Percentiles rank a stretch among this genome's conserved stretches.
Evolutionary conservation across 1,140 invertebrate species (phyloP).

Genomic region (Dendrolimus kikuchii): DNA sequence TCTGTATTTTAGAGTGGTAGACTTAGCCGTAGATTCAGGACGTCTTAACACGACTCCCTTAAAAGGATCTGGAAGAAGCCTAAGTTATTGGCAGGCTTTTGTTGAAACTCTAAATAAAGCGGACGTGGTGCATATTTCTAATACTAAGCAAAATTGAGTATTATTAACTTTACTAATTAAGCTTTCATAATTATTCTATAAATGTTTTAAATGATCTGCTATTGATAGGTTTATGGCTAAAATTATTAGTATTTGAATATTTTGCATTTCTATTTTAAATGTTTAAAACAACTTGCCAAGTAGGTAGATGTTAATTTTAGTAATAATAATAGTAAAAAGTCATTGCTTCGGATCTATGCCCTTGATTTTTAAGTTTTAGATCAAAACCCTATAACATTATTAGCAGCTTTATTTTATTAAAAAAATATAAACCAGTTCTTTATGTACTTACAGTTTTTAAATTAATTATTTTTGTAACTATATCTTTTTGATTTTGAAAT

Average conservation of each 20-base stretch:
- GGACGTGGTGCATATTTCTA: slow-evolving; percentile 9
- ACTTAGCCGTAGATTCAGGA: slow-evolving; percentile 14
- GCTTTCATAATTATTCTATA: background rate
- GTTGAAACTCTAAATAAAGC: slow-evolving; percentile 11
- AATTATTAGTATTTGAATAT: no score
- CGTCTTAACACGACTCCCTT: slow-evolving; percentile 12
- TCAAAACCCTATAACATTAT: no score
- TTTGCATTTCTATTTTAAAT: background rate
- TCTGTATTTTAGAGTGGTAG: slow-evolving; percentile 12
- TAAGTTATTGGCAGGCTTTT: slow-evolving; percentile 17
- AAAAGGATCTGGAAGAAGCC: slow-evolving; percentile 17
- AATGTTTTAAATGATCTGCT: no score
- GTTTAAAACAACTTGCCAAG: slow-evolving; percentile 5
- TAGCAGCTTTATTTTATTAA: no score
- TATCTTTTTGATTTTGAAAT: no score
- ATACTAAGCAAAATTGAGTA: slow-evolving; percentile 2
- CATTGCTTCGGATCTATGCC: slow-evolving; percentile 15
- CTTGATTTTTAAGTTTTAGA: background rate
- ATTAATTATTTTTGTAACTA: no score
- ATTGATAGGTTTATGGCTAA: slow-evolving; percentile 5
- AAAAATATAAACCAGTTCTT: no score
- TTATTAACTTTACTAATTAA: background rate
- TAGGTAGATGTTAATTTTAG: slow-evolving; percentile 3
- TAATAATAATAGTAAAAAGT: slow-evolving; percentile 11
- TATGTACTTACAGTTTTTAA: no score